These are phyloP conservation scores for Chascanopsetta lugubris DNA, from an alignment of 2,113 vertebrate species.

Conservation along the genomic window DNA sequence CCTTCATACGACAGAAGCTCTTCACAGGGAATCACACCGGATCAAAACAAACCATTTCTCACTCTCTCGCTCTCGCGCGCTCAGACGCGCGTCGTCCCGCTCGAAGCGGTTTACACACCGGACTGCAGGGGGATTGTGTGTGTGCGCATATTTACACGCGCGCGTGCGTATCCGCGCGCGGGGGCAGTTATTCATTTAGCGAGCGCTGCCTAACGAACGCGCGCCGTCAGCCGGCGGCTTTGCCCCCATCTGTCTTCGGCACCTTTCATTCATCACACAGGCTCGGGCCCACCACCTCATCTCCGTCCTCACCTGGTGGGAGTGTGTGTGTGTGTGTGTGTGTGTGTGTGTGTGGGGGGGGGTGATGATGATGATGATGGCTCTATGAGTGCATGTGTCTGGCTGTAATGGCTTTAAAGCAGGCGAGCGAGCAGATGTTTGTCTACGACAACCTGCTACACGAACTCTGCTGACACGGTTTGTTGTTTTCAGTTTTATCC, in stretches of 20 bases:
- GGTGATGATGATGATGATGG: conserved; percentile 63
- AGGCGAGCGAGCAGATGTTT: conserved; percentile 27
- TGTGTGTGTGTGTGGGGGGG: conserved; percentile 41
- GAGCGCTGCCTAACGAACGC: conserved; percentile 72
- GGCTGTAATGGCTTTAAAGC: conserved; percentile 57
- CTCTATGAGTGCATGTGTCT: conserved; percentile 66
- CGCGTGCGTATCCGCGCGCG: too few species aligned
- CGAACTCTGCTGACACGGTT: conserved; percentile 10
- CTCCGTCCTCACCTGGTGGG: conserved; percentile 39
- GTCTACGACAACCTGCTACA: conserved; percentile 25
- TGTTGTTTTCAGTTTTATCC: too few species aligned
- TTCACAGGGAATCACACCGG: neutral
- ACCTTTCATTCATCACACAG: conserved; percentile 71
- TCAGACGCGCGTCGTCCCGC: neutral
- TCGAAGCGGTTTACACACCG: conserved; percentile 59
- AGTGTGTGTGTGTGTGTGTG: conserved; percentile 6
- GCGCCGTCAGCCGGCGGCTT: conserved; percentile 64
- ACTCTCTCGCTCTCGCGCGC: neutral
- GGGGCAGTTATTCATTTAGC: conserved; percentile 76
- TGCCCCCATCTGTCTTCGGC: conserved; percentile 75
- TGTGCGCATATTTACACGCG: conserved; percentile 21
- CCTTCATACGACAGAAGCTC: neutral
- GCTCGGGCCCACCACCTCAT: conserved; percentile 37
- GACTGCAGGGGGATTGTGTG: conserved; percentile 24
- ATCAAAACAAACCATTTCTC: neutral